Evolutionary conservation across 1,140 invertebrate genomes (phyloP).

Genomic region (Meloidogyne floridensis): DNA sequence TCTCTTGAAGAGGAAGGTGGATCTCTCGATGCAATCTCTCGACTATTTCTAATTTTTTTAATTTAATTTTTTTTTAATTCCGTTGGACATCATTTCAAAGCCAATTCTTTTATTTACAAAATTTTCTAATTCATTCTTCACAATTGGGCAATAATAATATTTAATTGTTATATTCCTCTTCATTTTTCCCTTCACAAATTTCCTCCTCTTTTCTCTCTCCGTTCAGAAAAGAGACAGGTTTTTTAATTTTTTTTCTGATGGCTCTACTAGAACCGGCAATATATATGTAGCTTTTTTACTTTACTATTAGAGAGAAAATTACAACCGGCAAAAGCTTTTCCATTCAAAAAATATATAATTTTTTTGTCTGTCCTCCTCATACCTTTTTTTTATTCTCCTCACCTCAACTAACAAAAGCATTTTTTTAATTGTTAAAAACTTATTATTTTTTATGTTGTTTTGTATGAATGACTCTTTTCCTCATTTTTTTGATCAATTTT

Average conservation of each 20-base stretch:
- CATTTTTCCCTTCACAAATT: background rate
- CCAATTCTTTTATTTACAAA: background rate
- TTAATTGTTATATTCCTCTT: background rate
- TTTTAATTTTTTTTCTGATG: background rate
- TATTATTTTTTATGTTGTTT: background rate
- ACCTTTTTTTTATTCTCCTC: background rate
- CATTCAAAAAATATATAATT: background rate
- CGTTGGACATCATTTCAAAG: background rate
- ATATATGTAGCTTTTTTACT: background rate
- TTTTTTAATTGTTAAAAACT: background rate
- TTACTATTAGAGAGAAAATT: background rate
- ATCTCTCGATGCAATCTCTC: too few relatives aligned
- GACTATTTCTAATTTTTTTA: background rate
- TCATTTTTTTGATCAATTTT: too few relatives aligned
- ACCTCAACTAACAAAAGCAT: background rate
- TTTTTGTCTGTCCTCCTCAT: background rate
- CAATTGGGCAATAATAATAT: slow-evolving; percentile 2
- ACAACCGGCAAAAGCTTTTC: slow-evolving; percentile 3
- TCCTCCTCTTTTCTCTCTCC: background rate
- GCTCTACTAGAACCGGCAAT: background rate
- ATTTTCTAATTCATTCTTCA: background rate
- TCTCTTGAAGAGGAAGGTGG: too few relatives aligned
- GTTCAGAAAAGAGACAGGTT: background rate
- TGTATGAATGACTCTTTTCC: background rate
- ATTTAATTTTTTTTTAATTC: background rate